phyloP scores from a whole-genome alignment of 1,140 invertebrate species.

The Zaprionus ghesquierei region DNA sequence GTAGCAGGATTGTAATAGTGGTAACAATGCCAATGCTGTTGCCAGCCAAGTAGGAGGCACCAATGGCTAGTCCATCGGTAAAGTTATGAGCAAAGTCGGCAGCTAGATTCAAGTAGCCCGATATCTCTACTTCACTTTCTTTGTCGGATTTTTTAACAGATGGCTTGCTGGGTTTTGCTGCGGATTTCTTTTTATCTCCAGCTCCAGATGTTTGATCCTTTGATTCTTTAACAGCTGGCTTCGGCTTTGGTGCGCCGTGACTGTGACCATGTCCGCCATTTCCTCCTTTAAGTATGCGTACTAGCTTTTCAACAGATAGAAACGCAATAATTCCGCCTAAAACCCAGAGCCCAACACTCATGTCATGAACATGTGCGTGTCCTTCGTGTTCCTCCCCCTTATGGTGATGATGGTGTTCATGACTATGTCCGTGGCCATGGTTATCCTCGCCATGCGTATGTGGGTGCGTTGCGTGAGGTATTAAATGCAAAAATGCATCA shows the following conservation, averaged over 20 bases:
- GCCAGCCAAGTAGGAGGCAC: conserved; percentile 95
- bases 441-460: conserved; percentile 83
- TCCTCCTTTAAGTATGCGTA: conserved; percentile 93
- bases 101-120: conserved; percentile 96
- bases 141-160: conserved; percentile 51
- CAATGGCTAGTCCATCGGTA: conserved; percentile 97
- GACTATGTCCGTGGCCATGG: conserved; percentile 82
- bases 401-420: conserved; percentile 79
- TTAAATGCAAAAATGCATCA: conserved; percentile 97
- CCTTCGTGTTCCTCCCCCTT: conserved; percentile 81
- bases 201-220: conserved; percentile 56
- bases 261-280: conserved; percentile 84
- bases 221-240: neutral
- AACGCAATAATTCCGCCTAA: conserved; percentile 94
- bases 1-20: conserved; percentile 94
- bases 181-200: conserved; percentile 75
- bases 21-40: conserved; percentile 94
- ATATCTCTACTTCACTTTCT: conserved; percentile 86
- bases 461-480: conserved; percentile 94
- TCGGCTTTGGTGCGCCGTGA: conserved; percentile 68
- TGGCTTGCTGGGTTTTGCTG: conserved; percentile 70
- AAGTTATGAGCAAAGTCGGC: conserved; percentile 99
- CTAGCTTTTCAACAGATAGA: conserved; percentile 95
- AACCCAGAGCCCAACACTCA: conserved; percentile 93
- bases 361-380: conserved; percentile 87